phyloP scores from a whole-genome alignment of 2,888 invertebrate genomes.

The Nomada lathburiana region DNA sequence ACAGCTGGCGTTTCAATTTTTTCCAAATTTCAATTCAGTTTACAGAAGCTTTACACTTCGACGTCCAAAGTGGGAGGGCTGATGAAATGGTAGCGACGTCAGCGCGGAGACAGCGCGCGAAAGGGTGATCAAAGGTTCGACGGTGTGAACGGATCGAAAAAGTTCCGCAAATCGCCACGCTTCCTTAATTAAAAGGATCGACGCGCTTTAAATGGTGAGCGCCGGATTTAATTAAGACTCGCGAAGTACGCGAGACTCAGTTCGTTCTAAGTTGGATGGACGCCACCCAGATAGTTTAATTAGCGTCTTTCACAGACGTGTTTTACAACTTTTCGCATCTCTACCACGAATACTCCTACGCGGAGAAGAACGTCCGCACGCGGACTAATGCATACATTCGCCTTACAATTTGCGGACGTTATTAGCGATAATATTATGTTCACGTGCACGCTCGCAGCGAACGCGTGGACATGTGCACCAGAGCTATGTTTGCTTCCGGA shows the following conservation, averaged over 20 bases:
- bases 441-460: not conserved
- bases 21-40: no score
- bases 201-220: constrained; percentile 49
- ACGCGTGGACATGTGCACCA: not conserved
- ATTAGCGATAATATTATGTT: constrained; percentile 3
- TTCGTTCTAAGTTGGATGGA: constrained; percentile 10
- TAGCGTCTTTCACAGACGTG: constrained; percentile 21
- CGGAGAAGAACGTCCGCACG: not conserved
- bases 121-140: not conserved
- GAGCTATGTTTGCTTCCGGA: constrained; percentile 38
- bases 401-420: constrained; percentile 7
- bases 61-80: no score
- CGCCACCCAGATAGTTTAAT: constrained; percentile 44
- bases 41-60: no score
- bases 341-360: no score
- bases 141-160: not conserved
- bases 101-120: not conserved
- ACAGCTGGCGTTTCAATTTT: no score
- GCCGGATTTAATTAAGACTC: constrained; percentile 55
- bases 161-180: constrained; percentile 26
- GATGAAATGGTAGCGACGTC: no score
- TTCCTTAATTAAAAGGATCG: constrained; percentile 58
- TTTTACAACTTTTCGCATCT: not conserved
- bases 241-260: constrained; percentile 20
- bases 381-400: not conserved